Evolutionary conservation across 2,113 vertebrate genomes (phyloP).

Genomic region (Amazona guildingii): DNA sequence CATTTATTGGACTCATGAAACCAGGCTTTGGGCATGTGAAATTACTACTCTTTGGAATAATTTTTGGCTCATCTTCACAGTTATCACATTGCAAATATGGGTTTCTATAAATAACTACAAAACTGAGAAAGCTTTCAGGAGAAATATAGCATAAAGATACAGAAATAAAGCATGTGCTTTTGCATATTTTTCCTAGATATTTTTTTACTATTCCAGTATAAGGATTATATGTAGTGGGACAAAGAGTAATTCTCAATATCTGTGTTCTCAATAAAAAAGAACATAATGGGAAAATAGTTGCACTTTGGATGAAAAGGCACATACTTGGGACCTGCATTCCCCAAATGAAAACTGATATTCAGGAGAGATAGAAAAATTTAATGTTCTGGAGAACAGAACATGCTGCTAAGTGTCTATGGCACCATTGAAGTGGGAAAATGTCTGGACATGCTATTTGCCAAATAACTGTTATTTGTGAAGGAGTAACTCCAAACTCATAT

Average conservation of each 20-base stretch:
- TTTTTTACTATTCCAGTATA: not conserved
- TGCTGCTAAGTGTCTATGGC: conserved; percentile 45
- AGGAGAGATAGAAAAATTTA: conserved; percentile 41
- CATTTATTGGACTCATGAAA: not conserved
- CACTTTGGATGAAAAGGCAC: not conserved
- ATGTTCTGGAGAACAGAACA: conserved; percentile 12
- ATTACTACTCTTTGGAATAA: not conserved
- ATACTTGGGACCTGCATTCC: not conserved
- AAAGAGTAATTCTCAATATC: not conserved
- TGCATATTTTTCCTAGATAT: not conserved
- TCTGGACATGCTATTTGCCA: conserved; percentile 47
- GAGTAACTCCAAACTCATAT: conserved; percentile 46
- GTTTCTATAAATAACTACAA: not conserved
- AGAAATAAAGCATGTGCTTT: not conserved
- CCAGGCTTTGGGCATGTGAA: not conserved
- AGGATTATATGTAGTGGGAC: not conserved
- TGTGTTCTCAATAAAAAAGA: not conserved
- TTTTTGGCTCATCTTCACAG: not conserved
- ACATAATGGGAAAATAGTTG: not conserved
- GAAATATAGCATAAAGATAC: not conserved
- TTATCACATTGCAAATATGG: not conserved
- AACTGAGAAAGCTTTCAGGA: not conserved
- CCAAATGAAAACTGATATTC: conserved; percentile 30
- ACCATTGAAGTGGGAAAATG: conserved; percentile 52
- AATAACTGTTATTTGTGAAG: conserved; percentile 43